Evolutionary conservation across 2,888 invertebrate genomes (phyloP).

Genomic region (Cosmorhoe ocellata): DNA sequence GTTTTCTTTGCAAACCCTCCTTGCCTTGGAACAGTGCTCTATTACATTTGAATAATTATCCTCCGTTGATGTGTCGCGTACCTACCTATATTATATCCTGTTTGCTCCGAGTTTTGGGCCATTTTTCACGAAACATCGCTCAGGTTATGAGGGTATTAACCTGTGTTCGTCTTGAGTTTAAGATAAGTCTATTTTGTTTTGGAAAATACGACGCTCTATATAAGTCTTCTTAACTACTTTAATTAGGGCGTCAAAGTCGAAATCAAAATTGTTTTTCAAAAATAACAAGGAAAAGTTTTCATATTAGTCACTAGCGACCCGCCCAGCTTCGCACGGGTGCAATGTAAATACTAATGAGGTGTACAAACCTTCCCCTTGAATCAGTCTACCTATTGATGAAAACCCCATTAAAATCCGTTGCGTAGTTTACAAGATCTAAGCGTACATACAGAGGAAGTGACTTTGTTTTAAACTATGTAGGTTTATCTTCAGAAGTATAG

Average conservation of each 20-base stretch:
- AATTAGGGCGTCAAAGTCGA: neutral
- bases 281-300: too few relatives aligned
- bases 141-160: conserved; percentile 33
- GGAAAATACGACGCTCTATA: neutral
- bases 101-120: conserved; percentile 31
- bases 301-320: too few relatives aligned
- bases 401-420: too few relatives aligned
- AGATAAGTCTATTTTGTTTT: conserved; percentile 14
- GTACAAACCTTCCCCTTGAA: too few relatives aligned
- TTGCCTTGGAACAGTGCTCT: conserved; percentile 56
- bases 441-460: neutral
- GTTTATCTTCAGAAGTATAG: too few relatives aligned
- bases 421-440: too few relatives aligned
- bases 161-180: conserved; percentile 25
- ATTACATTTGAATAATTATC: conserved; percentile 77
- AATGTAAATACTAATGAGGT: too few relatives aligned
- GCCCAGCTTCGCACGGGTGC: too few relatives aligned
- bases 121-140: conserved; percentile 36
- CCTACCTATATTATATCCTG: conserved; percentile 37
- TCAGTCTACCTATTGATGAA: too few relatives aligned
- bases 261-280: too few relatives aligned
- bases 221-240: too few relatives aligned
- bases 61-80: conserved; percentile 65
- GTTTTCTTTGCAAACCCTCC: conserved; percentile 39
- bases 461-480: too few relatives aligned